Evolutionary conservation across 1,140 invertebrate genomes (phyloP), one percentile per base, ranked within the genome.

Genomic region (Neodiprion fabricii): DNA sequence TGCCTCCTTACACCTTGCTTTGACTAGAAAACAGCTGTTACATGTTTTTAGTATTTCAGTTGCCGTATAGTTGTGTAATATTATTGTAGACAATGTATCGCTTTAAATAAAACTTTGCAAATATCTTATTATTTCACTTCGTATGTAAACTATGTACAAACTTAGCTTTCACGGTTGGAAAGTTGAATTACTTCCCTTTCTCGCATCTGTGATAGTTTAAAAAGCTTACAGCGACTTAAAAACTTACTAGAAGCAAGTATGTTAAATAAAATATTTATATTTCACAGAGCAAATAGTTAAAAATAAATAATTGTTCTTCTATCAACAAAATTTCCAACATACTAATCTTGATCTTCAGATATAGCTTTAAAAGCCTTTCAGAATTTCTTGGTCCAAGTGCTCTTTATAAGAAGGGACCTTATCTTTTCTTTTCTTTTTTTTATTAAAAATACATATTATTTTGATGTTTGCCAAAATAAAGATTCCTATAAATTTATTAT

Each of bases 31-130:
- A 53, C 48, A 75, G 71, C 71, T 75, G 67, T 72, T 75, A 47
- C 71, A 70, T 50, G 48, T 61, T 61, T 40, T 72, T 67, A 65
- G 66, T 75, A 72, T 61, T 71, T 77, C 75, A 80, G 73, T 80
- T 40, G 72, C 77, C 78, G 76, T 77, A 77, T 70, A 77, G n/a
- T 61, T 61, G 11, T 61, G 53, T 61, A 5, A 5, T 61, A 17
- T 61, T 61, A 61, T 17, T 17, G 53, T 61, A 8, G 53, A 61
- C 53, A 61, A 14, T 12, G n/a, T 61, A 14, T 61, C 8, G n/a
- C 53, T 61, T 61, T 61, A 61, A 61, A 61, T 61, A 61, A 61
- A 61, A 61, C 11, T 40, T 40, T 40, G 28, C 5, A 40, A 40
- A 40, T 40, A 40, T 40, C 7, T 61, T 61, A 5, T 40, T 40